Evolutionary conservation across 1,140 invertebrate genomes (phyloP).

Genomic region (Homarus americanus): DNA sequence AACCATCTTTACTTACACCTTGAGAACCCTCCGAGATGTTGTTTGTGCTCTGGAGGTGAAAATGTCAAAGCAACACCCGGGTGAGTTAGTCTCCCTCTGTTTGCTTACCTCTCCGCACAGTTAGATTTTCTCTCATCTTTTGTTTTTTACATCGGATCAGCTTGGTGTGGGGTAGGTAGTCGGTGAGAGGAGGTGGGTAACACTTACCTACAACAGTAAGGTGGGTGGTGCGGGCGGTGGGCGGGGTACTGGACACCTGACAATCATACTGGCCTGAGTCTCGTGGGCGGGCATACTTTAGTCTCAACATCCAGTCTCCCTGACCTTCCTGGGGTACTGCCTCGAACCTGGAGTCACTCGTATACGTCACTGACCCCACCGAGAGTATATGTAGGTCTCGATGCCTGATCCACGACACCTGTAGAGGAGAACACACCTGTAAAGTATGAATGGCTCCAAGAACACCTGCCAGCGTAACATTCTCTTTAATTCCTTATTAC

Average conservation of each 20-base stretch:
- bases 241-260: constrained; percentile 76
- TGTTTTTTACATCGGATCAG: neutral
- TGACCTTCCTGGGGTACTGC: constrained; percentile 65
- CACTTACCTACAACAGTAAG: constrained; percentile 76
- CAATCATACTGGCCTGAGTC: constrained; percentile 76
- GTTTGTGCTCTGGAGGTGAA: too few species aligned
- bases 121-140: neutral
- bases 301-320: constrained; percentile 75
- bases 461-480: too few species aligned
- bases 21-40: too few species aligned
- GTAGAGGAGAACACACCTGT: neutral
- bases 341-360: constrained; percentile 76
- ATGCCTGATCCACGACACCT: constrained; percentile 75
- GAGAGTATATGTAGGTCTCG: constrained; percentile 77
- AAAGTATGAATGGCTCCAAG: too few species aligned
- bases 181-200: neutral
- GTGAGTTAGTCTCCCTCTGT: too few species aligned
- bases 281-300: constrained; percentile 74
- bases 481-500: too few species aligned
- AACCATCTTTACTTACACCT: too few species aligned
- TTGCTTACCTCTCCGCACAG: too few species aligned
- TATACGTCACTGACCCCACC: constrained; percentile 76
- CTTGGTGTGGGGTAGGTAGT: neutral
- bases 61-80: too few species aligned
- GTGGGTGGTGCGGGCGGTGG: constrained; percentile 75